Conservation (phyloP, 1,140 invertebrate species). For the Drosophila seguyi region DNA sequence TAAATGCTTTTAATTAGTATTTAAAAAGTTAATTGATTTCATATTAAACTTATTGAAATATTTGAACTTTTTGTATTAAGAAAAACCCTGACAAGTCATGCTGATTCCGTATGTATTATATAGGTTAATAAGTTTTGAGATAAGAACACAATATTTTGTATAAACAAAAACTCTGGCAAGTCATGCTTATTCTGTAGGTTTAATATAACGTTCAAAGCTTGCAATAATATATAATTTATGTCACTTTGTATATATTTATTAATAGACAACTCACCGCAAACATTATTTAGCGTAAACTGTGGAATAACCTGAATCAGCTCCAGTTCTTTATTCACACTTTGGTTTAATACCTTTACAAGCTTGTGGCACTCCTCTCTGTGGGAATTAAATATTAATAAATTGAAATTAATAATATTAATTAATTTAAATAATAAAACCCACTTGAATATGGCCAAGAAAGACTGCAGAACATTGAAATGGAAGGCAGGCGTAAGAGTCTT, state of each 20-base stretch:
- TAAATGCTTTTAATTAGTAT: background rate
- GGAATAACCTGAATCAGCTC: slow-evolving; percentile 87
- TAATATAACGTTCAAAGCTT: background rate
- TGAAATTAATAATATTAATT: too few species aligned
- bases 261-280: slow-evolving; percentile 87
- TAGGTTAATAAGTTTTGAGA: background rate
- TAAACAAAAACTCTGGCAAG: slow-evolving; percentile 5
- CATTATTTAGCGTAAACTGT: slow-evolving; percentile 91
- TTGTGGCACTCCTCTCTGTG: slow-evolving; percentile 62
- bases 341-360: slow-evolving; percentile 61
- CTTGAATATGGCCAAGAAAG: slow-evolving; percentile 8
- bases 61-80: background rate
- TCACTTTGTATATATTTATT: background rate
- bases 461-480: slow-evolving; percentile 91
- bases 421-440: background rate
- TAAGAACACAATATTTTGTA: background rate
- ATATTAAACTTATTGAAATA: too few species aligned
- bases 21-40: background rate
- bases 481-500: slow-evolving; percentile 95
- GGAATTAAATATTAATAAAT: background rate
- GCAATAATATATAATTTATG: background rate
- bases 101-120: slow-evolving; percentile 1
- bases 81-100: slow-evolving; percentile 8
- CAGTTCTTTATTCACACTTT: slow-evolving; percentile 45
- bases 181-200: slow-evolving; percentile 15